phyloP scores from a whole-genome alignment of 2,888 invertebrate species.

The Xylota segnis region DNA sequence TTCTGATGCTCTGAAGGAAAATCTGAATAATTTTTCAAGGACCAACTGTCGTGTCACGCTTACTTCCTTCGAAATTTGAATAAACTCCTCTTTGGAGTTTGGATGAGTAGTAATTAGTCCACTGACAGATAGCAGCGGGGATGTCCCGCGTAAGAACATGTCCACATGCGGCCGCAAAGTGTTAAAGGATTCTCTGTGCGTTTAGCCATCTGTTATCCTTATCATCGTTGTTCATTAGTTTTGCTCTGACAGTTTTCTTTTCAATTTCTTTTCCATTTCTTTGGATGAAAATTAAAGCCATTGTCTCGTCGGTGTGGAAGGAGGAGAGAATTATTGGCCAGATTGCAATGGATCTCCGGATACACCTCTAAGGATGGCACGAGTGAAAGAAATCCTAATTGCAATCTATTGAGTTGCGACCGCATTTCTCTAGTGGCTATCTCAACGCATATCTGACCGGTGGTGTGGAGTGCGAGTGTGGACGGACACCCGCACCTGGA shows the following conservation, averaged over 20 bases:
- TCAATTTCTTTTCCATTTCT: conserved; percentile 27
- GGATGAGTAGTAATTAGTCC: conserved; percentile 27
- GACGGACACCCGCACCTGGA: conserved; percentile 72
- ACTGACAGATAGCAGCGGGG: conserved; percentile 54
- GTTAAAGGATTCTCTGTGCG: conserved; percentile 66
- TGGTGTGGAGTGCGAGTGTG: conserved; percentile 18
- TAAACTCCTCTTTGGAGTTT: conserved; percentile 11
- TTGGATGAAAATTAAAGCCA: conserved; percentile 38
- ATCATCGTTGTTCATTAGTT: conserved; percentile 51
- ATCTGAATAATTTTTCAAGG: conserved; percentile 41
- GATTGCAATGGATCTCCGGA: conserved; percentile 67
- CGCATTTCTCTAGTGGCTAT: conserved; percentile 72
- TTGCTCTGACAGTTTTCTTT: conserved; percentile 56
- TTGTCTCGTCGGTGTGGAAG: conserved; percentile 11
- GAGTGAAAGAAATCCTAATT: conserved; percentile 73
- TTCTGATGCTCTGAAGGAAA: conserved; percentile 24
- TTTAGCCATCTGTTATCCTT: conserved; percentile 56
- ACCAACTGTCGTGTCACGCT: conserved; percentile 43
- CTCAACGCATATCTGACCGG: conserved; percentile 64
- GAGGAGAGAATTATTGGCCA: conserved; percentile 69
- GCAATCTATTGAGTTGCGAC: conserved; percentile 70
- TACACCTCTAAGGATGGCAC: conserved; percentile 59
- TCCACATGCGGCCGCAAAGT: conserved; percentile 26
- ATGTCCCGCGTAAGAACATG: conserved; percentile 60
- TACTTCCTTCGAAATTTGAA: conserved; percentile 50